Base-by-base conservation (phyloP, 2,113 vertebrate species). In the Aphyosemion australe region DNA sequence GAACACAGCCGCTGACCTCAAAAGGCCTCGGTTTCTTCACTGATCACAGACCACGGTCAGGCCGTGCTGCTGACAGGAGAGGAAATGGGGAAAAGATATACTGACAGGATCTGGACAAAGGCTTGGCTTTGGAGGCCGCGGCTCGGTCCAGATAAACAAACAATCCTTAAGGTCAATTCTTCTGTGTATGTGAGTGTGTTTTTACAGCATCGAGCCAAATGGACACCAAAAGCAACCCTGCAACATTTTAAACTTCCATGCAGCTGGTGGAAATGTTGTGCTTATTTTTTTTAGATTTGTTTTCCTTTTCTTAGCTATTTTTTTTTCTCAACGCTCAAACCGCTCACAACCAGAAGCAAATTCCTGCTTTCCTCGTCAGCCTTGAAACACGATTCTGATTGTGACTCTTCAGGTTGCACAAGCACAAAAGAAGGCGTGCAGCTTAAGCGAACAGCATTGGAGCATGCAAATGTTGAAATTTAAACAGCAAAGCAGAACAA, bases 1-100 rank as follows among this genome's bases (percentile, higher is more conserved):
- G 72, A 72, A 76, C 69, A 73, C 78, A 65, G 51, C 55, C 34
- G 0, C 73, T 84, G 85, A 87, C 78, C 82, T 83, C 79, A 79
- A 64, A 52, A 3, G 70, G 74, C 75, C 58, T 68, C 13, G 52
- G 60, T 79, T 76, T 62, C 64, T 62, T 72, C 46, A 31, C 72
- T 32, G 6, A 74, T 70, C 63, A 34, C 50, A 69, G 62, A 60
- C 58, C 48, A 59, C 39, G 62, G 75, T 72, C 51, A 58, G 62
- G 32, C 76, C 42, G 47, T 75, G 72, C 18, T 69, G 83, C 69
- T 83, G 82, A 84, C 65, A 79, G 52, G 60, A 62, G 56, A 70
- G 57, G 75, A 74, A 55, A 68, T 69, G 41, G 47, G 60, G 42
- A 78, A 66, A 84, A 72, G 57, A 79, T 74, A 68, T 55, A 78